Evolutionary conservation across 1,140 invertebrate species (phyloP), one percentile per base, ranked within the genome.

Genomic region (Drosophila arawakana): DNA sequence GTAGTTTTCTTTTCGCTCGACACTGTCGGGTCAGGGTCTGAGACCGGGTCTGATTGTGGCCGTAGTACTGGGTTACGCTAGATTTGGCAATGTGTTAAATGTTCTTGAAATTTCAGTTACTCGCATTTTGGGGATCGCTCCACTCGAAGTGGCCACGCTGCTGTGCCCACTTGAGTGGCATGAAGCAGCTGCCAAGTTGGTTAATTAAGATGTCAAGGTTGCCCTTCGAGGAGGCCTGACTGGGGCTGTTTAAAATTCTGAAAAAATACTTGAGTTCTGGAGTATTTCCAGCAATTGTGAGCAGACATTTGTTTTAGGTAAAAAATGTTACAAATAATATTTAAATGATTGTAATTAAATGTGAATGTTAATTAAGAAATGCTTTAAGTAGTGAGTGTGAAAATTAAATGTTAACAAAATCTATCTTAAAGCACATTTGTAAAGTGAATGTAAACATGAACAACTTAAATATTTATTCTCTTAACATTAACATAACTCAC

Each of bases 81-180:
- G 84, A 88, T 88, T 88, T 88, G 83, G 83, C 77, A 88, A 83
- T 88, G 83, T 89, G 83, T 88, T 88, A 89, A 88, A 88, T 88
- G 83, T 89, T 88, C 76, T 88, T 88, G 84, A 88, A 88, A 78
- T 83, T 88, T 82, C 62, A 60, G 47, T 74, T 62, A 52, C 43
- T 81, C 61, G 46, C 41, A 50, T 7, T 13, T 30, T 30, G 63
- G 68, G 49, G 57, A 43, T 70, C 15, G 41, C 49, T 52, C 39
- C 34, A 39, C 41, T 37, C 21, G 37, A 50, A 66, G 70, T 66
- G 44, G 61, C 37, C 47, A 65, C 52, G 72, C 65, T 67, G 46
- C 75, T 81, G 3, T 81, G 83, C 54, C 65, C 75, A 73, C 58
- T 89, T 49, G 83, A 86, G 83, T 88, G 73, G 77, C 77, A 83